Conservation (phyloP, 2,888 invertebrate genomes). For the Entomobrya proxima region DNA sequence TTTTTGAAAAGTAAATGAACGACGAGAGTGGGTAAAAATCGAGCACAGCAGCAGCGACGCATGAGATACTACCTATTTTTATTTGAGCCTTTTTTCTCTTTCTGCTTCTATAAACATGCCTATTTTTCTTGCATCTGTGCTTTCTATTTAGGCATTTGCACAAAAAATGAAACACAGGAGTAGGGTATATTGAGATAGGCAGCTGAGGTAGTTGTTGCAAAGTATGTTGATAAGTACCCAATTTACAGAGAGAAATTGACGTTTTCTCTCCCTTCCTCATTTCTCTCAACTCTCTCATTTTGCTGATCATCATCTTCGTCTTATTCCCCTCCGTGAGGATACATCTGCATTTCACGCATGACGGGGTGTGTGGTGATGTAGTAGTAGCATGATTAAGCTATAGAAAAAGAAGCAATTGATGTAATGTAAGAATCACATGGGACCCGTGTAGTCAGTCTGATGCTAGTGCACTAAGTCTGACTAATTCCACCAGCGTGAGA, state of each 20-base stretch:
- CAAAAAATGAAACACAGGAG: background rate
- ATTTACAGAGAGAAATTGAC: slow-evolving; percentile 11
- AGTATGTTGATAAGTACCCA: slow-evolving; percentile 14
- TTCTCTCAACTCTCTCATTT: background rate
- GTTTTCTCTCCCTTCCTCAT: slow-evolving; percentile 4
- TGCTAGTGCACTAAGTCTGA: background rate
- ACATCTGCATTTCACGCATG: slow-evolving; percentile 19
- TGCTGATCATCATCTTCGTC: background rate
- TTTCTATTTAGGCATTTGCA: background rate
- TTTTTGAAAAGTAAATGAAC: no score
- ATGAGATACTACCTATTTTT: no score
- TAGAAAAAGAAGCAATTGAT: background rate
- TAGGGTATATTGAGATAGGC: background rate
- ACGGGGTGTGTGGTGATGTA: background rate
- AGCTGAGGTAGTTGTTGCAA: background rate
- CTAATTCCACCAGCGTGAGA: background rate
- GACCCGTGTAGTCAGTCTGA: background rate
- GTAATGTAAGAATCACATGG: slow-evolving; percentile 1
- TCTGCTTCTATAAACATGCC: no score
- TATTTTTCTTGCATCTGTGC: no score
- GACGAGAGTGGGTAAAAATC: no score
- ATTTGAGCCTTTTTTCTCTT: no score
- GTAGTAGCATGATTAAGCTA: no score
- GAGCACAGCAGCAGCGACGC: no score
- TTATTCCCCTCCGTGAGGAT: background rate